Evolutionary conservation across 2,797 vertebrate species (phyloP).

Genomic region (Bovichtus diacanthus): DNA sequence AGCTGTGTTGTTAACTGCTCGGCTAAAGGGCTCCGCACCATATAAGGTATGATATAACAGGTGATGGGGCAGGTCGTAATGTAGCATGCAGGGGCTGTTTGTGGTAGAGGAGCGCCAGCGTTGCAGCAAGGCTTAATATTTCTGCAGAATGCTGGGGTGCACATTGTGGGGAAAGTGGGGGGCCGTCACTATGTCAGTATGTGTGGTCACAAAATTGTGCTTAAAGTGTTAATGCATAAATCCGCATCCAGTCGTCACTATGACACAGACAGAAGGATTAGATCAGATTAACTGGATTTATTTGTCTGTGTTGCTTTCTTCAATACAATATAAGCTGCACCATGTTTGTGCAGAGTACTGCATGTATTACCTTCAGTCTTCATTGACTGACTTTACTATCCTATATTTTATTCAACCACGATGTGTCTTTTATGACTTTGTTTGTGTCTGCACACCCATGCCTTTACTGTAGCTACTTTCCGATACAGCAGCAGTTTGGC

Average conservation of each 20-base stretch:
- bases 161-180: slow-evolving; percentile 16
- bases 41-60: slow-evolving; percentile 69
- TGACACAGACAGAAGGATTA: slow-evolving; percentile 1
- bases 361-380: neutral
- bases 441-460: slow-evolving; percentile 9
- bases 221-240: slow-evolving; percentile 7
- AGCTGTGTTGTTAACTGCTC: slow-evolving; percentile 52
- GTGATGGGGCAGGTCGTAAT: slow-evolving; percentile 54
- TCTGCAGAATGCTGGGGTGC: slow-evolving; percentile 18
- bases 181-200: slow-evolving; percentile 31
- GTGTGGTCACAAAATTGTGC: neutral
- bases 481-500: slow-evolving; percentile 31
- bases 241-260: neutral
- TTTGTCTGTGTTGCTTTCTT: slow-evolving; percentile 15
- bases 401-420: neutral
- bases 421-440: neutral
- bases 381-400: neutral
- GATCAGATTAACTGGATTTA: slow-evolving; percentile 2
- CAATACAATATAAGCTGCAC: neutral
- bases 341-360: neutral
- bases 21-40: slow-evolving; percentile 38
- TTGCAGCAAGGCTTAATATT: slow-evolving; percentile 37
- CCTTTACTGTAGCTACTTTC: slow-evolving; percentile 6
- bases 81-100: slow-evolving; percentile 25
- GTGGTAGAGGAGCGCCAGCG: slow-evolving; percentile 13